Evolutionary conservation across 2,797 vertebrate species (phyloP).

Genomic region (Pempheris klunzingeri): DNA sequence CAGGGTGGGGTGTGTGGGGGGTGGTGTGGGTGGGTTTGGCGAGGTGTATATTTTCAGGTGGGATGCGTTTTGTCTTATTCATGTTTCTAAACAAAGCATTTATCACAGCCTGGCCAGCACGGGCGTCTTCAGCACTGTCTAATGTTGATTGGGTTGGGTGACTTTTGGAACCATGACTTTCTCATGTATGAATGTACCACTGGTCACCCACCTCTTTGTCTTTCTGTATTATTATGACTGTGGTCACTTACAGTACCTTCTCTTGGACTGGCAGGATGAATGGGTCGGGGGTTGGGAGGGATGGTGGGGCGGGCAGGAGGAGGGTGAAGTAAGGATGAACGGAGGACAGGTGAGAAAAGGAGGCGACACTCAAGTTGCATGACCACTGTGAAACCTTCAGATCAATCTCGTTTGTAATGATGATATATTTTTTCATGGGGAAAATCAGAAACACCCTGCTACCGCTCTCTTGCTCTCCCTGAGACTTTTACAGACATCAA

Average conservation of each 20-base stretch:
- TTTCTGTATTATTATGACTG: conserved; percentile 80
- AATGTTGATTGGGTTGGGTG: conserved; percentile 74
- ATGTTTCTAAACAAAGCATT: conserved; percentile 86
- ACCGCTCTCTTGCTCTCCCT: conserved; percentile 71
- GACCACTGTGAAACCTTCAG: conserved; percentile 85
- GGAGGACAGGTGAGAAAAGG: conserved; percentile 67
- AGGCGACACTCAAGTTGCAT: conserved; percentile 83
- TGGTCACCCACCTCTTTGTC: conserved; percentile 81
- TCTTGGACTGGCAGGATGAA: conserved; percentile 69
- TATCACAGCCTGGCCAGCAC: conserved; percentile 82
- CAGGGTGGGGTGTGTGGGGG: conserved; percentile 35
- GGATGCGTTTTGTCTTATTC: conserved; percentile 79
- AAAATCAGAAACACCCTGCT: conserved; percentile 66
- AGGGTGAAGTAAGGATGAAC: conserved; percentile 27
- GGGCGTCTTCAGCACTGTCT: conserved; percentile 78
- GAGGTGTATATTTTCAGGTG: conserved; percentile 80
- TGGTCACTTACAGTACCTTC: conserved; percentile 81
- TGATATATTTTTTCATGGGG: conserved; percentile 86
- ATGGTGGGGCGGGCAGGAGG: neutral
- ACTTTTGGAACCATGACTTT: conserved; percentile 81
- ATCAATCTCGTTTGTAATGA: conserved; percentile 83
- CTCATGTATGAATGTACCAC: conserved; percentile 85
- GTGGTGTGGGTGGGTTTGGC: conserved; percentile 52
- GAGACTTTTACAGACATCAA: conserved; percentile 73
- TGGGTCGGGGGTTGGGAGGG: conserved; percentile 24